Evolutionary conservation across 1,140 invertebrate genomes (phyloP).

Genomic region (Leptopilina boulardi): DNA sequence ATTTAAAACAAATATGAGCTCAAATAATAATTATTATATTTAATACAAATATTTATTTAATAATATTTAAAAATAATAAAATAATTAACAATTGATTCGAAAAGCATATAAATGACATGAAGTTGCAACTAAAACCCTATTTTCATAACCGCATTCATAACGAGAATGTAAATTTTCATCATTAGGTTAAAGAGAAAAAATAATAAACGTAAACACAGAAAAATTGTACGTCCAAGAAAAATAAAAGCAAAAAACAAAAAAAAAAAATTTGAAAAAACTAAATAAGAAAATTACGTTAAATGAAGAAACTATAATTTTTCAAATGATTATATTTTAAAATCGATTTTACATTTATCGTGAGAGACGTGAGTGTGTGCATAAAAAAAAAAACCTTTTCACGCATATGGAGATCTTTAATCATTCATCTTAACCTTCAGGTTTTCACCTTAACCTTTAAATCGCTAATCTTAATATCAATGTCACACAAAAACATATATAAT

Average conservation of each 20-base stretch:
- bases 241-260: no score
- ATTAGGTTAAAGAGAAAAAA: slow-evolving; percentile 11
- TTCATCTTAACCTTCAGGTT: slow-evolving; percentile 4
- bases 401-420: slow-evolving; percentile 1
- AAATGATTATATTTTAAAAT: neutral
- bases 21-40: no score
- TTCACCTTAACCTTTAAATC: slow-evolving; percentile 14
- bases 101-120: neutral
- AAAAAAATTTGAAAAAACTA: no score
- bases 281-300: neutral
- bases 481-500: no score
- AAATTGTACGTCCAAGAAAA: slow-evolving; percentile 9
- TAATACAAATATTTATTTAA: no score
- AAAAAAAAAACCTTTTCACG: neutral
- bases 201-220: neutral
- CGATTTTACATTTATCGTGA: neutral
- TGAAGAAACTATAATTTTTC: slow-evolving; percentile 8
- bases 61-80: no score
- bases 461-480: slow-evolving; percentile 14
- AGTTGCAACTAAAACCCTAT: neutral
- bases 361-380: neutral
- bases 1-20: no score
- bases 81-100: neutral
- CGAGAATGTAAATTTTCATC: neutral
- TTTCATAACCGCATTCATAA: neutral